These are phyloP conservation scores for Hydrochoerus hydrochaeris DNA, from an alignment of 2,113 vertebrate species.

Conservation along the genomic window DNA sequence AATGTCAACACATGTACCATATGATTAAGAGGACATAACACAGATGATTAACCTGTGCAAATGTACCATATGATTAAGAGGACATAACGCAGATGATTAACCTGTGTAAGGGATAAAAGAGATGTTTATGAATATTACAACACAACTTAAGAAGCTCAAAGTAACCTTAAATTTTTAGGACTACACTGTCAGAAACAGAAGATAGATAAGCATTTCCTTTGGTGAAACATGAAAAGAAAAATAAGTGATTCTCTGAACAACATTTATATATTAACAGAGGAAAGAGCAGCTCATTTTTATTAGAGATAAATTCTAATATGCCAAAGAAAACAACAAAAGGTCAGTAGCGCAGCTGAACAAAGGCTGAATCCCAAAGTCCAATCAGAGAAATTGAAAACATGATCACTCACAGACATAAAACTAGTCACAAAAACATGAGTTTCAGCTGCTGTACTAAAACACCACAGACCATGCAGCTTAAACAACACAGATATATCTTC, in stretches of 20 bases:
- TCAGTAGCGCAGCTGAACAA: background rate
- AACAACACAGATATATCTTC: background rate
- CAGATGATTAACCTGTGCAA: background rate
- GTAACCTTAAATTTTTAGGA: background rate
- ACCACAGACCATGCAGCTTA: background rate
- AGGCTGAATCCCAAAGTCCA: background rate
- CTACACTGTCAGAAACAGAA: background rate
- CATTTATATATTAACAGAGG: background rate
- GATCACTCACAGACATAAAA: background rate
- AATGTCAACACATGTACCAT: background rate
- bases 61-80: background rate
- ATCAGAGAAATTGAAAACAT: background rate
- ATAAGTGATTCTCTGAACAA: background rate
- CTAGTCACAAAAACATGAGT: background rate
- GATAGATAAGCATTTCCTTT: background rate
- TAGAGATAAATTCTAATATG: background rate
- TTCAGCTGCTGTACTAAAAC: background rate
- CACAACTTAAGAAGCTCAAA: background rate
- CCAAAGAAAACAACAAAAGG: constrained; percentile 8
- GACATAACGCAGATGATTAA: background rate
- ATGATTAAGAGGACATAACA: background rate
- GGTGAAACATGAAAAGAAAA: constrained; percentile 18
- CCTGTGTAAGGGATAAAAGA: background rate
- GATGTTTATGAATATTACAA: background rate
- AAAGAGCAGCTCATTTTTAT: background rate